A percentile compares a stretch with the other conserved stretches of the same genome.
These are phyloP conservation scores for Microcebus griseorufus DNA, from an alignment of 2,113 vertebrate genomes.

Conservation along the genomic window DNA sequence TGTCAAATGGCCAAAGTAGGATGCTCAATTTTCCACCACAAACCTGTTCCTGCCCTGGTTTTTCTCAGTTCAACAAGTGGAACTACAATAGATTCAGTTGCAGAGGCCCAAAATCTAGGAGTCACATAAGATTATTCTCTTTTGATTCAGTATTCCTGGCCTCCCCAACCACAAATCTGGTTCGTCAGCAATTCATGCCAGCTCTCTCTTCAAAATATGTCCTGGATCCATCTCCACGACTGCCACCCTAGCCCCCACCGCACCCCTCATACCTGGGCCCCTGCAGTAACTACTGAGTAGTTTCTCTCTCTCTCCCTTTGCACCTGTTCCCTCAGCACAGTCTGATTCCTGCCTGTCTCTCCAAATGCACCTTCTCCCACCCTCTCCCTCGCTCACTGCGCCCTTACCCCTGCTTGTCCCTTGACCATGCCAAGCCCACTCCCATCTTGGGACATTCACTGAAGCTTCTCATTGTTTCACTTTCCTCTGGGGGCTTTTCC, in stretches of 20 bases:
- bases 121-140: background rate
- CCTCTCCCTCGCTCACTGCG: background rate
- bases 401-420: background rate
- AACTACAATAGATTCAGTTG: background rate
- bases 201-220: background rate
- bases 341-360: background rate
- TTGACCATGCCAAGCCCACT: background rate
- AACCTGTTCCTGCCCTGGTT: background rate
- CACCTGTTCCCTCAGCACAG: no score
- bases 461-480: no score
- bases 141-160: background rate
- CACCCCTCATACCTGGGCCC: background rate
- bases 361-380: background rate
- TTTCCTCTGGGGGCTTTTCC: background rate
- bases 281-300: background rate
- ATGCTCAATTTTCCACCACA: background rate
- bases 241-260: no score
- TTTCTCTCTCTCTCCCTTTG: no score
- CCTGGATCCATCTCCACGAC: background rate
- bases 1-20: background rate
- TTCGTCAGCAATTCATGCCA: background rate
- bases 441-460: background rate
- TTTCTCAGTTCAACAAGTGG: background rate
- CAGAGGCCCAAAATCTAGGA: background rate
- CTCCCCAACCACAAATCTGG: background rate